Evolutionary conservation across 2,113 vertebrate species (phyloP).

Genomic region (Macquaria ambigua): DNA sequence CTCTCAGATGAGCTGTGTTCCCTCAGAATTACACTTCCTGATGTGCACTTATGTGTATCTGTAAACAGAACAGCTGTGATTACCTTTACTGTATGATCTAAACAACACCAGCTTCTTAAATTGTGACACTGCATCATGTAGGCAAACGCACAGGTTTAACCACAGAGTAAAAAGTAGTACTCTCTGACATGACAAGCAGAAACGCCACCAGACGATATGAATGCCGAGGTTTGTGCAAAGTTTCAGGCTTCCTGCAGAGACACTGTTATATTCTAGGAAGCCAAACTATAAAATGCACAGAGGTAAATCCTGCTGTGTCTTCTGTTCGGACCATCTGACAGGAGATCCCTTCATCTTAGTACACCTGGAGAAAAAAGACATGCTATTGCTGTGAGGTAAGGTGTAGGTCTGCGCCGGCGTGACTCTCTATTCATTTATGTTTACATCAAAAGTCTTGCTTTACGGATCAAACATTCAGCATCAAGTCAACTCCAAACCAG

Average conservation of each 20-base stretch:
- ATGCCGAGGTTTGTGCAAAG: background rate
- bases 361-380: conserved; percentile 1
- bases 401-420: background rate
- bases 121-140: background rate
- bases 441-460: conserved; percentile 33
- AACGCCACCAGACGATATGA: background rate
- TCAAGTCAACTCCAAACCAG: conserved; percentile 12
- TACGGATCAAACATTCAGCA: conserved; percentile 32
- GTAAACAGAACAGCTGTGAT: background rate
- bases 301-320: background rate
- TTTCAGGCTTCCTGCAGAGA: conserved; percentile 1
- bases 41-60: background rate
- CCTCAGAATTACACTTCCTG: background rate
- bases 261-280: conserved; percentile 3
- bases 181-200: background rate
- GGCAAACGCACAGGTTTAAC: background rate
- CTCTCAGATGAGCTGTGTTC: background rate
- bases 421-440: conserved; percentile 27
- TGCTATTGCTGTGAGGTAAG: background rate
- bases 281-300: background rate
- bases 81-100: background rate
- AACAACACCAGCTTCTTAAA: background rate
- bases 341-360: conserved; percentile 13
- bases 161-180: background rate
- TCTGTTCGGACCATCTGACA: conserved; percentile 7